Evolutionary conservation across 2,888 invertebrate genomes (phyloP).

Genomic region (Ophion costatus): DNA sequence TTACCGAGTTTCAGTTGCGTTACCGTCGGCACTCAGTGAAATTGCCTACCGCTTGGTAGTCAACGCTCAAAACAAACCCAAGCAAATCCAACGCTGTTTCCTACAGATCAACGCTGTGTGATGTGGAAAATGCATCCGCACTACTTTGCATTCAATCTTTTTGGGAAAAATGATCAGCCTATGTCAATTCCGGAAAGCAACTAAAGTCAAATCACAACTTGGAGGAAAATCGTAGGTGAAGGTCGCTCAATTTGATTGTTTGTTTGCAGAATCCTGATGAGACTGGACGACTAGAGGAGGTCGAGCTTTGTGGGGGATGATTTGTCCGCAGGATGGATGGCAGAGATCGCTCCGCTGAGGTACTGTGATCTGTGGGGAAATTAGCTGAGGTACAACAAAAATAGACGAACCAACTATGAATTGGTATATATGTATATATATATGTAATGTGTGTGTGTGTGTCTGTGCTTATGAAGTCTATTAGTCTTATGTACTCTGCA

Average conservation of each 20-base stretch:
- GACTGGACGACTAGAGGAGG: background rate
- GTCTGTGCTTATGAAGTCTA: background rate
- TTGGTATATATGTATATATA: background rate
- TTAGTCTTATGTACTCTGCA: background rate
- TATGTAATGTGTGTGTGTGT: background rate
- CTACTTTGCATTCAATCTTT: too few species aligned
- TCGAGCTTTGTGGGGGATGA: background rate
- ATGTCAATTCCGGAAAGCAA: background rate
- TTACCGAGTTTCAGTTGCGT: background rate
- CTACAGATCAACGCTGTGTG: too few species aligned
- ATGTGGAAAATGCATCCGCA: too few species aligned
- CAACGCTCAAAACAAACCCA: background rate
- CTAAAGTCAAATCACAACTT: background rate
- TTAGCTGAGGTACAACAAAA: conserved; percentile 9
- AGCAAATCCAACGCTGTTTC: too few species aligned
- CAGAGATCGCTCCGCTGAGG: conserved; percentile 2
- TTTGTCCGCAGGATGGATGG: conserved; percentile 16
- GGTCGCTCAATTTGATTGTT: background rate
- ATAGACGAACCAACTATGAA: conserved; percentile 1
- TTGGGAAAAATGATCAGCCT: too few species aligned
- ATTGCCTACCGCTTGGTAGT: background rate
- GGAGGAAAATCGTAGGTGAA: background rate
- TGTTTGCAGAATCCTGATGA: background rate
- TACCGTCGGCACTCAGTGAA: background rate
- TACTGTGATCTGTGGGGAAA: conserved; percentile 42